Evolutionary conservation across 2,888 invertebrate species (phyloP).

Genomic region (Hirtodrosophila confusa): DNA sequence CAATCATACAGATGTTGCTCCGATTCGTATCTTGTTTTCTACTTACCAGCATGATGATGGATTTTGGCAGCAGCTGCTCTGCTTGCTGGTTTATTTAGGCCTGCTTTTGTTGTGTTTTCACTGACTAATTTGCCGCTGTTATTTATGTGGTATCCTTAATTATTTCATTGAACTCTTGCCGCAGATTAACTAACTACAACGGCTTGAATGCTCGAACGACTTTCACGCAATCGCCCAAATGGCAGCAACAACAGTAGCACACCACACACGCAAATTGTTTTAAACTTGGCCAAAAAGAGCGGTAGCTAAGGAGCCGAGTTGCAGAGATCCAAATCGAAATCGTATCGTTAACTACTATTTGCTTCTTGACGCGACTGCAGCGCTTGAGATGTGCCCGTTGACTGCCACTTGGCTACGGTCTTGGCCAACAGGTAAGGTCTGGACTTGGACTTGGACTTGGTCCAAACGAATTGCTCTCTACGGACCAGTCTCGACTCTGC

Average conservation of each 20-base stretch:
- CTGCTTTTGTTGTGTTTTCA: conserved; percentile 25
- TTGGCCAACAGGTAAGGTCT: conserved; percentile 73
- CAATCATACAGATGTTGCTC: too few relatives aligned
- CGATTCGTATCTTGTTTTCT: conserved; percentile 2
- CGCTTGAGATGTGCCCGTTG: conserved; percentile 74
- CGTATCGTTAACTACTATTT: conserved; percentile 5
- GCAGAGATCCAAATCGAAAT: conserved; percentile 20
- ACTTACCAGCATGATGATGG: conserved; percentile 52
- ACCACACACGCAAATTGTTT: conserved; percentile 67
- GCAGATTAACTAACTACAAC: conserved; percentile 31
- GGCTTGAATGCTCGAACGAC: conserved; percentile 56
- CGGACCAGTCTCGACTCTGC: conserved; percentile 46
- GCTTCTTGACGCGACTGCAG: conserved; percentile 61
- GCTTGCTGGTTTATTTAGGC: neutral
- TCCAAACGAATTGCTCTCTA: conserved; percentile 42
- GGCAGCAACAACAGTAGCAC: too few relatives aligned
- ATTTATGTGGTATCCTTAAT: conserved; percentile 56
- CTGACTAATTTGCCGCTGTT: conserved; percentile 23
- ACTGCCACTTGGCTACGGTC: conserved; percentile 62
- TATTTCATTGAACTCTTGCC: conserved; percentile 59
- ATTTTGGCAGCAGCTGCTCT: conserved; percentile 14
- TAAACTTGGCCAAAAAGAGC: conserved; percentile 31
- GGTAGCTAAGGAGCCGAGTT: conserved; percentile 31
- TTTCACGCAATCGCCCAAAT: conserved; percentile 64
- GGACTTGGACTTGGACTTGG: conserved; percentile 19